phyloP scores from a whole-genome alignment of 2,888 invertebrate species.

The Lacanobia wlatinum region DNA sequence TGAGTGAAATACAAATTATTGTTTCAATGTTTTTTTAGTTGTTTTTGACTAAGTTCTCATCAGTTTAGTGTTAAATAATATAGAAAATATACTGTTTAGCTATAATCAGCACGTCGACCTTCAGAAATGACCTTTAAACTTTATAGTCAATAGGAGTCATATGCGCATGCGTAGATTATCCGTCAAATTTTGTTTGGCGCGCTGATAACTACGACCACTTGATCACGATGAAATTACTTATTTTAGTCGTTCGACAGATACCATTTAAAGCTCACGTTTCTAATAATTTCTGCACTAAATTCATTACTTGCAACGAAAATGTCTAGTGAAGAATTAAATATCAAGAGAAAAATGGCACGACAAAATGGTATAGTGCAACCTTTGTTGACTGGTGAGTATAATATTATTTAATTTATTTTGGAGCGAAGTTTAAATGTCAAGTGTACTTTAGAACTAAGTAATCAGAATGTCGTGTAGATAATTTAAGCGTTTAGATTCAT shows the following conservation, averaged over 20 bases:
- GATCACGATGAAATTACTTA: slow-evolving; percentile 87
- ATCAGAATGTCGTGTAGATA: slow-evolving; percentile 20
- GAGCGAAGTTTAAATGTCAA: slow-evolving; percentile 77
- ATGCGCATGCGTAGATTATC: slow-evolving; percentile 84
- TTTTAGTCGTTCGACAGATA: slow-evolving; percentile 85
- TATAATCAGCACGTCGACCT: slow-evolving; percentile 71
- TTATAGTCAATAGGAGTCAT: slow-evolving; percentile 76
- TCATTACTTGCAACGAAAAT: slow-evolving; percentile 76
- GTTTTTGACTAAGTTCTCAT: not conserved
- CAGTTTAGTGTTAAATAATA: not conserved
- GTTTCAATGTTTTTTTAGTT: not conserved
- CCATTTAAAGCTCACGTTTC: slow-evolving; percentile 79
- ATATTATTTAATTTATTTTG: slow-evolving; percentile 60
- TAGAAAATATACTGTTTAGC: slow-evolving; percentile 6
- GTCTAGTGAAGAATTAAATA: slow-evolving; percentile 81
- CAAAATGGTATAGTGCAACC: slow-evolving; percentile 97
- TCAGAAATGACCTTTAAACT: slow-evolving; percentile 80
- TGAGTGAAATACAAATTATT: slow-evolving; percentile 9
- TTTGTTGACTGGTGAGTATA: slow-evolving; percentile 94
- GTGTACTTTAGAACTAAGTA: slow-evolving; percentile 39
- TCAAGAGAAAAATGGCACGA: slow-evolving; percentile 87
- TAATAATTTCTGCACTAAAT: slow-evolving; percentile 62
- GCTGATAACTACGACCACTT: slow-evolving; percentile 82
- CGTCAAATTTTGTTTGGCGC: slow-evolving; percentile 87
- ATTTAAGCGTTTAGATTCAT: slow-evolving; percentile 2